Evolutionary conservation across 2,113 vertebrate genomes (phyloP).

Genomic region (Capreolus pygargus): DNA sequence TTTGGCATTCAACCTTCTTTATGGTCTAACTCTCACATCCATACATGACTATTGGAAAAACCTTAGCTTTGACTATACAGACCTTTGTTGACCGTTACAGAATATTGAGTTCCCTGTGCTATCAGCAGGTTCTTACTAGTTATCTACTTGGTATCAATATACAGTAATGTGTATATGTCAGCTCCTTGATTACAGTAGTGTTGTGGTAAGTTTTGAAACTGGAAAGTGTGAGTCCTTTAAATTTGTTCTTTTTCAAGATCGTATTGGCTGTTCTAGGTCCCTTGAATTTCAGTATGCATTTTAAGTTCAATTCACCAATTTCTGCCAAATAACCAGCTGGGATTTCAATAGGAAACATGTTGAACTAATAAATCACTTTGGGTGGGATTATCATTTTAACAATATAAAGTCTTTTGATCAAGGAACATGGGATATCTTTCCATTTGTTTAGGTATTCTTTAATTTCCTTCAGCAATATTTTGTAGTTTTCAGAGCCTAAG

Average conservation of each 20-base stretch:
- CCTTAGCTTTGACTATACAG: neutral
- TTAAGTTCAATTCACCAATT: neutral
- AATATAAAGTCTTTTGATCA: neutral
- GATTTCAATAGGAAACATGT: neutral
- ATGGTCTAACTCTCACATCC: neutral
- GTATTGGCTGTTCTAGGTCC: neutral
- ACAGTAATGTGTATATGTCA: neutral
- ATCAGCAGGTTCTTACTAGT: neutral
- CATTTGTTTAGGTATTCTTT: neutral
- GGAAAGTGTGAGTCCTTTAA: neutral
- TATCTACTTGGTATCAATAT: neutral
- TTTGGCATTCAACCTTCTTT: neutral
- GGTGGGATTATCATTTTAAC: neutral
- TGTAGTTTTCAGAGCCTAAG: neutral
- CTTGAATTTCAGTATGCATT: neutral
- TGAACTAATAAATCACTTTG: neutral
- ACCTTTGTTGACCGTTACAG: neutral
- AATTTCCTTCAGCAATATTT: neutral
- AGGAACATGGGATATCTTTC: neutral
- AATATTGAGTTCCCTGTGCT: neutral
- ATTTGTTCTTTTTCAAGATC: neutral
- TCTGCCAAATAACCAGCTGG: neutral
- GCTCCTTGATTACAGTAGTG: neutral
- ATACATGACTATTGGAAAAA: neutral
- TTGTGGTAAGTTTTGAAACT: neutral